A percentile compares a stretch with the other conserved stretches of the same genome.
These are phyloP conservation scores for Aselliscus stoliczkanus DNA, from an alignment of 2,797 vertebrate species.

Conservation along the genomic window DNA sequence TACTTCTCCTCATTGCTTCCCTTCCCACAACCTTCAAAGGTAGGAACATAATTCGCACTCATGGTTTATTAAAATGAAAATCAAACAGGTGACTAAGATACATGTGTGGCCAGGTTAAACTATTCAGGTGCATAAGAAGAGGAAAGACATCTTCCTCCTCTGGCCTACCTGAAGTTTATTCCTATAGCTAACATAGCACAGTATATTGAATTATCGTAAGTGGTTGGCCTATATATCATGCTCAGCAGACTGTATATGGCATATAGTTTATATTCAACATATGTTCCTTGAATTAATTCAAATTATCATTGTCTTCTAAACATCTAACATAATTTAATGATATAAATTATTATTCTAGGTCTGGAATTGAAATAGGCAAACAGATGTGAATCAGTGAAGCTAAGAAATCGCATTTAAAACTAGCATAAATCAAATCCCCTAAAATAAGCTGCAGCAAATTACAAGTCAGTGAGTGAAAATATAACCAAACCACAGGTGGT, in stretches of 20 bases:
- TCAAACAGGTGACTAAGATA: neutral
- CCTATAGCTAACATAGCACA: neutral
- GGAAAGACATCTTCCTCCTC: neutral
- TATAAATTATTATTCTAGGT: constrained; percentile 39
- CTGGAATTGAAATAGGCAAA: constrained; percentile 41
- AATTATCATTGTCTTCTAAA: constrained; percentile 45
- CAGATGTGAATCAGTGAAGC: constrained; percentile 17
- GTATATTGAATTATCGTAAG: neutral
- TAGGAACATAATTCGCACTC: neutral
- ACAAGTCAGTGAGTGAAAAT: constrained; percentile 31
- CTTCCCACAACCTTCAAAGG: neutral
- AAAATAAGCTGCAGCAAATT: constrained; percentile 45
- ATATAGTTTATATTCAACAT: constrained; percentile 33
- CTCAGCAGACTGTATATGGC: neutral
- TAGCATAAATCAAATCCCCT: constrained; percentile 36
- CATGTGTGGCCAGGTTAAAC: neutral
- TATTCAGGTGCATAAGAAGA: neutral
- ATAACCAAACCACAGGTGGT: neutral
- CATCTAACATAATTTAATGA: constrained; percentile 45
- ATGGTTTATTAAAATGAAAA: constrained; percentile 5
- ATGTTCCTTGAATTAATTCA: constrained; percentile 42
- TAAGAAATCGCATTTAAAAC: constrained; percentile 48
- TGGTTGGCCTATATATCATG: neutral
- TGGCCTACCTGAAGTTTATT: neutral
- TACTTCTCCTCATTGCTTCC: neutral